Conservation (phyloP, 1,140 invertebrate species). For the Ceratosolen solmsi region DNA sequence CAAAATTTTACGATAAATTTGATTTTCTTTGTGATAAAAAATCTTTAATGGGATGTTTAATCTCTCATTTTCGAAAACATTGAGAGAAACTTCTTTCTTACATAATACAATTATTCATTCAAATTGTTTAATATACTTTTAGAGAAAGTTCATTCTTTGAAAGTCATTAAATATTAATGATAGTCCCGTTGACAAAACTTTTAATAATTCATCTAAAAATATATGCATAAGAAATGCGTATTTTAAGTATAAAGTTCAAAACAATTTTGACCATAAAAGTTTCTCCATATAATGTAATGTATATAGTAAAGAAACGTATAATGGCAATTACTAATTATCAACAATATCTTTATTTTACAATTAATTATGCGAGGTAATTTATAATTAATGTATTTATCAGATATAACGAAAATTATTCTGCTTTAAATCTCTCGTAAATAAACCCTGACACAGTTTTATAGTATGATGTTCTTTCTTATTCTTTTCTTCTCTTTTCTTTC, state of each 20-base stretch:
- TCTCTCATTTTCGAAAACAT: not conserved
- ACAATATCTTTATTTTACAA: too few relatives aligned
- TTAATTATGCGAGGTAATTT: not conserved
- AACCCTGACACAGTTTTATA: not conserved
- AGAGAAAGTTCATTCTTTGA: too few relatives aligned
- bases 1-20: slow-evolving; percentile 7
- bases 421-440: not conserved
- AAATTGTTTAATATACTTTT: too few relatives aligned
- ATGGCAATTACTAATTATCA: too few relatives aligned
- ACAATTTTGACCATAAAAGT: too few relatives aligned
- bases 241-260: too few relatives aligned
- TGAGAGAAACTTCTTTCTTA: not conserved
- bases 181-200: not conserved
- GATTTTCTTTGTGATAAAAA: not conserved
- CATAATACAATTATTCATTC: not conserved
- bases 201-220: not conserved
- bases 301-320: too few relatives aligned
- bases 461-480: not conserved
- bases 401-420: not conserved
- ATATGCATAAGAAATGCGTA: too few relatives aligned
- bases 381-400: too few relatives aligned
- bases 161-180: not conserved
- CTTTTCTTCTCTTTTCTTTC: not conserved
- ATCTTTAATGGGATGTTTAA: not conserved
- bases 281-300: too few relatives aligned